Evolutionary conservation across 2,888 invertebrate species (phyloP).

Genomic region (Watsonalla binaria): DNA sequence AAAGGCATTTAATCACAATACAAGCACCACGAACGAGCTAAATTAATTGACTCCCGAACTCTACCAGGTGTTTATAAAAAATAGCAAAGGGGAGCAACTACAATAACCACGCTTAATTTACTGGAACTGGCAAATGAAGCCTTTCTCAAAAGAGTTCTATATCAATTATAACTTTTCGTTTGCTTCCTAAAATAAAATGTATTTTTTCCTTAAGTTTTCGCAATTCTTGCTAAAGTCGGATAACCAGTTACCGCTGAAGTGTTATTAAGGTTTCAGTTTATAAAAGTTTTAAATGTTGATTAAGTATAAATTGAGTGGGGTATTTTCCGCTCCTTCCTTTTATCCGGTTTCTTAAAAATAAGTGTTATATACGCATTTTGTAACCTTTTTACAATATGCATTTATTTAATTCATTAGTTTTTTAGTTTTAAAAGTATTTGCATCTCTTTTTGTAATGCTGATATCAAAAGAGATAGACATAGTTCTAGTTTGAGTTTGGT

Average conservation of each 20-base stretch:
- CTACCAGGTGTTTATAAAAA: slow-evolving; percentile 4
- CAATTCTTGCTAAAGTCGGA: slow-evolving; percentile 21
- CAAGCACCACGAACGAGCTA: too few species aligned
- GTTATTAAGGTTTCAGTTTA: slow-evolving; percentile 3
- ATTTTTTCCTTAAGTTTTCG: slow-evolving; percentile 18
- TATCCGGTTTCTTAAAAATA: background rate
- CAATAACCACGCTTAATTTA: slow-evolving; percentile 14
- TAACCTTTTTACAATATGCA: too few species aligned
- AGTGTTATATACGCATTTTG: too few species aligned
- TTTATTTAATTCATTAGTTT: too few species aligned
- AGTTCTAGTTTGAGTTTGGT: too few species aligned
- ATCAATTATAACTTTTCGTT: slow-evolving; percentile 48
- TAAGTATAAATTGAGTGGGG: background rate
- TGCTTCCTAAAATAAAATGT: slow-evolving; percentile 28
- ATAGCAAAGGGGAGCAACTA: slow-evolving; percentile 15
- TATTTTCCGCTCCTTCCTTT: background rate
- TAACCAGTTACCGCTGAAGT: slow-evolving; percentile 16
- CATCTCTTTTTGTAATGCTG: too few species aligned
- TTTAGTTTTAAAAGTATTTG: too few species aligned
- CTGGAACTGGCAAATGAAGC: slow-evolving; percentile 21
- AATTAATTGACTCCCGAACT: background rate
- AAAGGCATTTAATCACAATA: too few species aligned
- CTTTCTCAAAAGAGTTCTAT: slow-evolving; percentile 32
- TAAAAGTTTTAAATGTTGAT: background rate
- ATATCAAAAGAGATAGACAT: too few species aligned